Evolutionary conservation across 2,797 vertebrate genomes (phyloP).

Genomic region (Todus mexicanus): DNA sequence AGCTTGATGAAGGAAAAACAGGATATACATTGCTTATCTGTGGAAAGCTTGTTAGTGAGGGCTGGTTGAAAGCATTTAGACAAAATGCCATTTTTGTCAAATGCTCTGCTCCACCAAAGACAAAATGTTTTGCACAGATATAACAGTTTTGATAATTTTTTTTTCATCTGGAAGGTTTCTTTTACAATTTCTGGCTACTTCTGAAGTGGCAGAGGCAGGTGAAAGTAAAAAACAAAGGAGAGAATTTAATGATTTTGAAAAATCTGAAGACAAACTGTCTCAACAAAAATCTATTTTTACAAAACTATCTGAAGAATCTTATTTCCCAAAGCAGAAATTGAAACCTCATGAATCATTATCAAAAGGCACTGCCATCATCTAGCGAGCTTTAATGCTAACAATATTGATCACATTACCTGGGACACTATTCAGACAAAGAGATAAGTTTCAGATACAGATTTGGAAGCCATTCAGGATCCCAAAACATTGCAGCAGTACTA

Average conservation of each 20-base stretch:
- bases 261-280: not conserved
- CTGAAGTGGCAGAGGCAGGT: not conserved
- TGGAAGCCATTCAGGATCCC: not conserved
- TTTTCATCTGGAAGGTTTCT: not conserved
- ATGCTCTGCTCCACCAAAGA: not conserved
- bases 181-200: not conserved
- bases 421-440: not conserved
- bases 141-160: not conserved
- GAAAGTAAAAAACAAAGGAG: not conserved
- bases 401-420: not conserved
- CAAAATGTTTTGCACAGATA: not conserved
- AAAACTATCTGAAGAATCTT: not conserved
- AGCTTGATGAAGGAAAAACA: conserved; percentile 27
- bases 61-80: not conserved
- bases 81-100: conserved; percentile 6
- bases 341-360: not conserved
- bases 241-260: not conserved
- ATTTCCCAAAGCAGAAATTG: not conserved
- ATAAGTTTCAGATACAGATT: not conserved
- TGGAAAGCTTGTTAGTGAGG: conserved; percentile 10
- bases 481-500: not conserved
- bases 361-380: not conserved
- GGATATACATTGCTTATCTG: not conserved
- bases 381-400: not conserved
- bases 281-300: not conserved